Conservation (phyloP, 2,888 invertebrate genomes). For the Oeneis ivallda region DNA sequence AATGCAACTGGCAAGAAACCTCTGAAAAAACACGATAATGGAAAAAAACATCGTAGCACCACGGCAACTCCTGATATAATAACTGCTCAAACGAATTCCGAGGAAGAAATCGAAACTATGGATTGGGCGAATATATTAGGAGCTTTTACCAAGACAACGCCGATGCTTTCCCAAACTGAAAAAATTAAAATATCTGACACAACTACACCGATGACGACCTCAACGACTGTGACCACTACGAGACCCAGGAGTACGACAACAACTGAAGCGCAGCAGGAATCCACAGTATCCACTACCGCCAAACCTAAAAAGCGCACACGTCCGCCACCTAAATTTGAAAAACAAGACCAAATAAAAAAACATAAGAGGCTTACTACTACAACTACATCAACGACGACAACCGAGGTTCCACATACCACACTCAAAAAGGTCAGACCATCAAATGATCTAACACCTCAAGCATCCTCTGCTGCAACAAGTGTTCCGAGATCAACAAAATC, state of each 20-base stretch:
- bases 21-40: conserved; percentile 58
- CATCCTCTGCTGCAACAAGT: conserved; percentile 59
- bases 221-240: conserved; percentile 39
- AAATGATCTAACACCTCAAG: conserved; percentile 63
- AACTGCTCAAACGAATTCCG: conserved; percentile 51
- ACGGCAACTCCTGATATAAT: conserved; percentile 62
- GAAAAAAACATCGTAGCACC: conserved; percentile 53
- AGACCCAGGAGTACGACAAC: conserved; percentile 43
- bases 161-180: conserved; percentile 58
- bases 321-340: conserved; percentile 64
- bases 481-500: conserved; percentile 51
- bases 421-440: conserved; percentile 49
- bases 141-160: conserved; percentile 71
- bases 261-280: conserved; percentile 40
- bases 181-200: conserved; percentile 45
- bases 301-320: conserved; percentile 66
- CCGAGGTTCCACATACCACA: conserved; percentile 49
- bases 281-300: conserved; percentile 49
- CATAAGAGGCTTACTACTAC: conserved; percentile 65
- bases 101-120: conserved; percentile 52
- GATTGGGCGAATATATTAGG: conserved; percentile 67
- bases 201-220: conserved; percentile 39
- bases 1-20: conserved; percentile 51
- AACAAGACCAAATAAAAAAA: conserved; percentile 65
- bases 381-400: conserved; percentile 52